Evolutionary conservation across 2,888 invertebrate genomes (phyloP).

Genomic region (Cacoxenus indagator): DNA sequence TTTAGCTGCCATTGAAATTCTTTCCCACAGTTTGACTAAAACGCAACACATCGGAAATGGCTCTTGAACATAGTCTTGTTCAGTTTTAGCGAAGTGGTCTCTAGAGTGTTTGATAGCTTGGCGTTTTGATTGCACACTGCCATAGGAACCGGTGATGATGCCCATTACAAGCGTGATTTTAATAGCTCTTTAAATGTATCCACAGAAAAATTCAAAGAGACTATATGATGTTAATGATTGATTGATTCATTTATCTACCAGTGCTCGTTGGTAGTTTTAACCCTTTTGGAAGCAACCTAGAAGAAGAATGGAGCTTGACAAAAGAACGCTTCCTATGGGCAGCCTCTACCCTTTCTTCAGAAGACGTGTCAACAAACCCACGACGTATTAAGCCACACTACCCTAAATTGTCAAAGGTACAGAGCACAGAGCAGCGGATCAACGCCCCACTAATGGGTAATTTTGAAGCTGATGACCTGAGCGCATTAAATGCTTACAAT

Average conservation of each 20-base stretch:
- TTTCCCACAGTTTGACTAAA: slow-evolving; percentile 4
- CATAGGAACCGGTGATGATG: background rate
- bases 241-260: too few relatives aligned
- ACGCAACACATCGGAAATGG: background rate
- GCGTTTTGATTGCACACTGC: background rate
- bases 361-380: too few relatives aligned
- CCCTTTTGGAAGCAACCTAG: too few relatives aligned
- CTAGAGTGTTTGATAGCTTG: background rate
- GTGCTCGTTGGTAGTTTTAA: too few relatives aligned
- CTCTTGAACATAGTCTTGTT: background rate
- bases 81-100: background rate
- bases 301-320: too few relatives aligned
- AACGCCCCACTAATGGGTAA: too few relatives aligned
- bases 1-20: background rate
- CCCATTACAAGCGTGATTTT: background rate
- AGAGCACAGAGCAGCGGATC: too few relatives aligned
- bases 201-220: background rate
- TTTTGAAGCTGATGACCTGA: background rate
- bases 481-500: background rate
- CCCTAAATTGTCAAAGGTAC: too few relatives aligned
- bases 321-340: too few relatives aligned
- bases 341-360: too few relatives aligned
- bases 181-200: background rate
- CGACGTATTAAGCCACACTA: too few relatives aligned
- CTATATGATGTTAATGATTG: background rate